Conservation (phyloP, 2,113 vertebrate genomes). For the Gavialis gangeticus region DNA sequence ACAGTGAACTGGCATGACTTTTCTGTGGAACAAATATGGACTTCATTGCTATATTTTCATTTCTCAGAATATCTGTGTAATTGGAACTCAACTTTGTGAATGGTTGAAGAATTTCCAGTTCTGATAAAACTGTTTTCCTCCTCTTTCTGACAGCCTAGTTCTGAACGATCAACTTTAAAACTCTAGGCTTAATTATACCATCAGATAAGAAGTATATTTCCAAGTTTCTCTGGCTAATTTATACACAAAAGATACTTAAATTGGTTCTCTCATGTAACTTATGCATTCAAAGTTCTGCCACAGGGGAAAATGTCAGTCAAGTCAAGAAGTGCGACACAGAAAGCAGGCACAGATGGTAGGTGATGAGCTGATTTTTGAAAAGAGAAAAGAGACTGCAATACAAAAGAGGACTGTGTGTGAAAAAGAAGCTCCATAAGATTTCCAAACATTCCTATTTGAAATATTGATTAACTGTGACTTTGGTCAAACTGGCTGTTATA, state of each 20-base stretch:
- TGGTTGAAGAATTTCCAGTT: constrained; percentile 4
- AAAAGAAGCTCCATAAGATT: neutral
- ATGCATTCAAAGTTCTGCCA: constrained; percentile 55
- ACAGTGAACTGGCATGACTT: neutral
- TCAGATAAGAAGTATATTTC: constrained; percentile 32
- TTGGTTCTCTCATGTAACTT: constrained; percentile 48
- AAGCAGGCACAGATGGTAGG: constrained; percentile 52
- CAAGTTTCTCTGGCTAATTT: constrained; percentile 64
- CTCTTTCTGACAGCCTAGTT: constrained; percentile 12
- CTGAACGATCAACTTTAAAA: constrained; percentile 17
- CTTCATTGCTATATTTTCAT: neutral
- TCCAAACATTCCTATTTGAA: neutral
- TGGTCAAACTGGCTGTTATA: neutral
- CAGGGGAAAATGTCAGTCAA: constrained; percentile 46
- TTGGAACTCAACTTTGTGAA: neutral
- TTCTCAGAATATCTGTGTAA: neutral
- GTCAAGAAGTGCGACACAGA: neutral
- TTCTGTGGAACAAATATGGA: neutral
- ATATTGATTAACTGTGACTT: neutral
- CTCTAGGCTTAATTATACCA: constrained; percentile 55
- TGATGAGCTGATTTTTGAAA: constrained; percentile 52
- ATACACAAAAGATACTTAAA: constrained; percentile 64
- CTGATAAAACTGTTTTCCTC: neutral
- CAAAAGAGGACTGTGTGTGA: neutral
- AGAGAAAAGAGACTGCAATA: neutral